Percentiles rank a stretch among this genome's conserved stretches.
phyloP scores from a whole-genome alignment of 2,888 invertebrate species.

The Ditula angustiorana region DNA sequence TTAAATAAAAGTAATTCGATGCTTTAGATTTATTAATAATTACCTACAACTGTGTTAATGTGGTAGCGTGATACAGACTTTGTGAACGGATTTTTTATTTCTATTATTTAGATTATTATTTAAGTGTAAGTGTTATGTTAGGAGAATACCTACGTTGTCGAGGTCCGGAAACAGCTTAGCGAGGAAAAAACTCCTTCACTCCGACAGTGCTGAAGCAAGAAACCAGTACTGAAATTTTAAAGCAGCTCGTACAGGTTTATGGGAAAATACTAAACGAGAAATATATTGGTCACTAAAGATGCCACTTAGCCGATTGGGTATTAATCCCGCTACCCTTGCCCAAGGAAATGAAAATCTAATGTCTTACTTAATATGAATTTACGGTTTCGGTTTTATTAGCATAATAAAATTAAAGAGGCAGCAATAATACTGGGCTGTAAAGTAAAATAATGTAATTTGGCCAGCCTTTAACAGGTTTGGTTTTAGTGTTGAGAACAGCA shows the following conservation, averaged over 20 bases:
- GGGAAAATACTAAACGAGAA: conserved; percentile 27
- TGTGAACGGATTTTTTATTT: too few species aligned
- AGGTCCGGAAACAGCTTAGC: background rate
- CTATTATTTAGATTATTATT: too few species aligned
- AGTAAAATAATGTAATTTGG: conserved; percentile 36
- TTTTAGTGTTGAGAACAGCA: conserved; percentile 51
- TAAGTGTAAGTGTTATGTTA: too few species aligned
- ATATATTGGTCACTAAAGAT: conserved; percentile 38
- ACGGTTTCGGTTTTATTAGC: conserved; percentile 36
- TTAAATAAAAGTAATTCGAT: too few species aligned
- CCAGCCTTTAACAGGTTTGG: conserved; percentile 29
- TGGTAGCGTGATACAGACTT: too few species aligned
- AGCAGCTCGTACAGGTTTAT: conserved; percentile 20
- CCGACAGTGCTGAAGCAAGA: background rate
- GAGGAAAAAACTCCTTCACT: background rate
- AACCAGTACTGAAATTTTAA: conserved; percentile 5
- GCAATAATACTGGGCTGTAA: conserved; percentile 29
- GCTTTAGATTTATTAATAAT: too few species aligned
- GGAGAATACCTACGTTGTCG: too few species aligned
- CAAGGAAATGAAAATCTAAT: conserved; percentile 38
- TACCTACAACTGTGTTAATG: too few species aligned
- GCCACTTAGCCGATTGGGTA: conserved; percentile 39
- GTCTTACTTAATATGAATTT: conserved; percentile 38
- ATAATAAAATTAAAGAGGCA: conserved; percentile 39
- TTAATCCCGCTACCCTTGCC: conserved; percentile 38